Percentiles rank a stretch among this genome's conserved stretches.
Evolutionary conservation across 2,797 vertebrate genomes (phyloP).

Genomic region (Dendrocincla tyrannina): DNA sequence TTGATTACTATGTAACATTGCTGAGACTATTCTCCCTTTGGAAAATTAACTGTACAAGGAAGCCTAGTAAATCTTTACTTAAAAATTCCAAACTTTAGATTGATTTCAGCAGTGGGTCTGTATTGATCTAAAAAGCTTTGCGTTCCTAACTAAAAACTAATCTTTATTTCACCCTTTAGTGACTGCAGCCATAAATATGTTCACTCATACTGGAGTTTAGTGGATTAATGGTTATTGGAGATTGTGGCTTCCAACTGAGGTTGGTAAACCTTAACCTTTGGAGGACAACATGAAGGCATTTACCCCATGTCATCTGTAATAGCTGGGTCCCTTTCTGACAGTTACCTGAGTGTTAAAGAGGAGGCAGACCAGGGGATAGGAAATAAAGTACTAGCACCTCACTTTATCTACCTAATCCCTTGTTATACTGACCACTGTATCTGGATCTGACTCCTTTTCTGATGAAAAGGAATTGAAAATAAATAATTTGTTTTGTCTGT

Average conservation of each 20-base stretch:
- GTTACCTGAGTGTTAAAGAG: constrained; percentile 75
- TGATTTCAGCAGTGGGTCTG: constrained; percentile 79
- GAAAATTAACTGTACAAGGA: constrained; percentile 79
- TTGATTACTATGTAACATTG: constrained; percentile 78
- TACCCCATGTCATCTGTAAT: constrained; percentile 78
- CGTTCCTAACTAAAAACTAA: constrained; percentile 85
- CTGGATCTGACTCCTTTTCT: not conserved
- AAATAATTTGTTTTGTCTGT: not conserved
- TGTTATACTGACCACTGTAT: not conserved
- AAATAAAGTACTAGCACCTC: constrained; percentile 48
- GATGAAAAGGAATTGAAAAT: not conserved
- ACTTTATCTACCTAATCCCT: constrained; percentile 49
- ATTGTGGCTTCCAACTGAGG: constrained; percentile 77
- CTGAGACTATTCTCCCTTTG: constrained; percentile 68
- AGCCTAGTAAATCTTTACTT: constrained; percentile 84
- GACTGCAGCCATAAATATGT: constrained; percentile 82
- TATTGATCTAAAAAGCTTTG: constrained; percentile 83
- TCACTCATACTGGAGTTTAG: constrained; percentile 72
- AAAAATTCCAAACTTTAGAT: constrained; percentile 85
- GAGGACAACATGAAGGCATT: constrained; percentile 78
- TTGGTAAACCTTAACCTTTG: constrained; percentile 81
- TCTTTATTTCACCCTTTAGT: constrained; percentile 86
- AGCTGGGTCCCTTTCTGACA: constrained; percentile 70
- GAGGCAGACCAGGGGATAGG: constrained; percentile 49
- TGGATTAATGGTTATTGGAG: constrained; percentile 84